Base-by-base conservation (phyloP, 2,888 invertebrate genomes). In the Lymantria monacha region DNA sequence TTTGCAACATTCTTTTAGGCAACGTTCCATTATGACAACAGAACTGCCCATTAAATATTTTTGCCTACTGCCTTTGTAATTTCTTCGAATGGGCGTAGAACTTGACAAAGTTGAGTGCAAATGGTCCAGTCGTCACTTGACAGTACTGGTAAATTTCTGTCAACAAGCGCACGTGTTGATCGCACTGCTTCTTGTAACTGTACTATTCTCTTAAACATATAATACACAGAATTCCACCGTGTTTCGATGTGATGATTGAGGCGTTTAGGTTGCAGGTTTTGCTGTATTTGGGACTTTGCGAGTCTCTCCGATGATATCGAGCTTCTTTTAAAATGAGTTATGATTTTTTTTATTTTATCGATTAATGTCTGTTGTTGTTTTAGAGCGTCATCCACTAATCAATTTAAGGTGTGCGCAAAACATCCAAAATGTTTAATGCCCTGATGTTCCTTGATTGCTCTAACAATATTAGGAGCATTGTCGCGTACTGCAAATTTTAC, bases 31-130 rank as follows among this genome's bases (percentile, higher is more conserved):
- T 0, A 61, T 53, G 13, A 68, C 70, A 0, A 69, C 56, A 7
- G 54, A 63, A 30, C 68, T 63, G 0, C 49, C 63, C 1, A 65
- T 64, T 22, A 69, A 38, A 51, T 66, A 66, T 37, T 64, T 63
- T 60, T 72, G 59, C 48, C 54, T 55, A 40, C 66, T 7, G 61
- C 36, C 9, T n/a, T 30, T 0, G 61, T 66, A 0, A 52, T 48
- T 3, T 69, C 61, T 30, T 69, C 59, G 13, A 69, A 68, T 1
- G 69, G 64, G 12, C 52, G 47, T 40, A 70, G 51, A 1, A 51
- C 43, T 13, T 30, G 30, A n/a, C 37, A 38, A 30, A 51, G 40
- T 38, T 51, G 43, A 11, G 14, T n/a, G 43, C 37, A 46, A 30
- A 10, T 46, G 10, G 38, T 46, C 51, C 46, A 42, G 8, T 42